Conservation (phyloP, 2,113 vertebrate species). For the Bubo scandiacus region DNA sequence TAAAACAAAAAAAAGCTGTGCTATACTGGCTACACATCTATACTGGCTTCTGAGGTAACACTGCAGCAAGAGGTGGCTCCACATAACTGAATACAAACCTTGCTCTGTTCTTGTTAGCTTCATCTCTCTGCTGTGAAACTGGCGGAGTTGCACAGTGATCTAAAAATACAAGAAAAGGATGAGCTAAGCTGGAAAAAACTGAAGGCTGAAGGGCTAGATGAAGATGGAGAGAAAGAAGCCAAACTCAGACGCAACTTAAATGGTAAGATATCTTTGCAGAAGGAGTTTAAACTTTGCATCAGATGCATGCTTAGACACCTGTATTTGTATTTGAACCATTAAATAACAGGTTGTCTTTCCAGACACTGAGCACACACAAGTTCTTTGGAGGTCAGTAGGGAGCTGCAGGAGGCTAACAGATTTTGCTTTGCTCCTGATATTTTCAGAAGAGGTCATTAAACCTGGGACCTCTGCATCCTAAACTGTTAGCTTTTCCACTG, state of each 20-base stretch:
- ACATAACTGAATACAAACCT: background rate
- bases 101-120: conserved; percentile 69
- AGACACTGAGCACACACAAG: background rate
- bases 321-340: background rate
- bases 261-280: conserved; percentile 3
- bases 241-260: conserved; percentile 77
- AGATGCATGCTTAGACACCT: background rate
- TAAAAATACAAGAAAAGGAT: conserved; percentile 94
- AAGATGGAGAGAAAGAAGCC: conserved; percentile 90
- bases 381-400: background rate
- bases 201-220: conserved; percentile 89
- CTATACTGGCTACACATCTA: rapidly evolving
- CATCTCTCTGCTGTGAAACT: conserved; percentile 84
- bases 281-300: background rate
- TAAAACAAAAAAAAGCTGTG: background rate
- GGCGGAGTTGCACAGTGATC: conserved; percentile 91
- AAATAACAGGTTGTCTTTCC: background rate
- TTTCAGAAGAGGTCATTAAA: background rate
- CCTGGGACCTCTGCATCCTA: background rate
- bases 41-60: background rate
- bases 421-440: background rate
- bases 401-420: background rate
- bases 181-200: conserved; percentile 94
- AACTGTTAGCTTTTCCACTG: background rate
- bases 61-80: background rate